Conservation (phyloP, 1,140 invertebrate species). For the Agrilus planipennis region DNA sequence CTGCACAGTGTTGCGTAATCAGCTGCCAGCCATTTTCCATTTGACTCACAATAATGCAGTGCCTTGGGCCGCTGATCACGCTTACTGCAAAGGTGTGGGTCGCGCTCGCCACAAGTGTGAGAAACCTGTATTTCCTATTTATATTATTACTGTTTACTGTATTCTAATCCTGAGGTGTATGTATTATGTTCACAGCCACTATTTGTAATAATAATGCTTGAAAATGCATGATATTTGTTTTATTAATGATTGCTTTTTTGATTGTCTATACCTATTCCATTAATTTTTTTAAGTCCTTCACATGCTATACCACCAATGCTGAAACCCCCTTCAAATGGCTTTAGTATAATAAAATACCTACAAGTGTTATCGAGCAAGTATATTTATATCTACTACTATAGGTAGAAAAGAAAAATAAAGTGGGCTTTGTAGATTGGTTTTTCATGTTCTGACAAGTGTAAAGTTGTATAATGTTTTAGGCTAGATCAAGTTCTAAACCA, state of each 20-base stretch:
- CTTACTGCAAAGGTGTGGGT: slow-evolving; percentile 30
- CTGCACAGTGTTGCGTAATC: slow-evolving; percentile 25
- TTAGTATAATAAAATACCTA: slow-evolving; percentile 3
- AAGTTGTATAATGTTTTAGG: no score
- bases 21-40: slow-evolving; percentile 29
- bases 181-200: slow-evolving; percentile 46
- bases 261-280: slow-evolving; percentile 21
- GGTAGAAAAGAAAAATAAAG: no score
- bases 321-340: slow-evolving; percentile 2
- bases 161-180: slow-evolving; percentile 38
- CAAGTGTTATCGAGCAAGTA: no score
- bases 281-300: slow-evolving; percentile 3
- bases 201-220: slow-evolving; percentile 77
- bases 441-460: no score
- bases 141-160: slow-evolving; percentile 45
- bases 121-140: slow-evolving; percentile 22
- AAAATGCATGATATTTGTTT: slow-evolving; percentile 79
- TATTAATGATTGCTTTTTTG: slow-evolving; percentile 63
- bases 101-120: slow-evolving; percentile 27
- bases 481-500: no score
- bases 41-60: slow-evolving; percentile 33
- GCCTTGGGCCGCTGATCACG: slow-evolving; percentile 34
- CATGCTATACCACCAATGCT: slow-evolving; percentile 2
- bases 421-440: no score
- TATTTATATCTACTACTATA: no score